Evolutionary conservation across 2,888 invertebrate species (phyloP).

Genomic region (Ethmia dodecea): DNA sequence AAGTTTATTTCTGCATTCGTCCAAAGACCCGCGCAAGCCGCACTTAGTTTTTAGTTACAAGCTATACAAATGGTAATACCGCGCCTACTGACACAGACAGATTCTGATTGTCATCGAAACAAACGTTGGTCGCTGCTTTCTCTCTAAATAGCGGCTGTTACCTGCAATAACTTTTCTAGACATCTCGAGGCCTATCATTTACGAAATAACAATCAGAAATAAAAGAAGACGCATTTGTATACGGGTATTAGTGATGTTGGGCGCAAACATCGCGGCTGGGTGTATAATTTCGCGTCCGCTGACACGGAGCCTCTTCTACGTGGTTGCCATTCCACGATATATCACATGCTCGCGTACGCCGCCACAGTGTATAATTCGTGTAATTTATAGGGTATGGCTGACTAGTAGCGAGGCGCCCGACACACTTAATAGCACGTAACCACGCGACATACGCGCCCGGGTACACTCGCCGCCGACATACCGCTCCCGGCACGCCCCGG

Average conservation of each 20-base stretch:
- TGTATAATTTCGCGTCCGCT: constrained; percentile 70
- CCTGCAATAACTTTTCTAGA: constrained; percentile 58
- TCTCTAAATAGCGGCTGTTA: constrained; percentile 50
- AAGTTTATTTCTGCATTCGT: constrained; percentile 40
- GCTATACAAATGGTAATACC: constrained; percentile 58
- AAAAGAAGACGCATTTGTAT: constrained; percentile 40
- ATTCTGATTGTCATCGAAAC: constrained; percentile 67
- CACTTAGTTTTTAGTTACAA: constrained; percentile 35
- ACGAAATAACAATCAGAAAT: constrained; percentile 65
- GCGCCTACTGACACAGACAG: constrained; percentile 51
- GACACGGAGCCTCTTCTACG: constrained; percentile 47
- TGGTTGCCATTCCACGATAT: constrained; percentile 63
- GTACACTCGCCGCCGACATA: constrained; percentile 11
- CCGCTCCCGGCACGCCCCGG: constrained; percentile 22
- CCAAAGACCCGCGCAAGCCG: constrained; percentile 33
- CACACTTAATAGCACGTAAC: constrained; percentile 65
- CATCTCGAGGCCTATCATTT: constrained; percentile 60
- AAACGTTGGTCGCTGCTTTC: constrained; percentile 44
- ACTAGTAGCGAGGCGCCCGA: constrained; percentile 60
- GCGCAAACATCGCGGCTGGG: constrained; percentile 54
- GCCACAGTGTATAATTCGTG: constrained; percentile 69
- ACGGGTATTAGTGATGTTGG: constrained; percentile 51
- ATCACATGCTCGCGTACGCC: constrained; percentile 61
- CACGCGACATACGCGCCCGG: constrained; percentile 66
- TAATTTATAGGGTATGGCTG: constrained; percentile 63